Base-by-base conservation (phyloP, 2,888 invertebrate genomes). In the Sipunculus nudus region DNA sequence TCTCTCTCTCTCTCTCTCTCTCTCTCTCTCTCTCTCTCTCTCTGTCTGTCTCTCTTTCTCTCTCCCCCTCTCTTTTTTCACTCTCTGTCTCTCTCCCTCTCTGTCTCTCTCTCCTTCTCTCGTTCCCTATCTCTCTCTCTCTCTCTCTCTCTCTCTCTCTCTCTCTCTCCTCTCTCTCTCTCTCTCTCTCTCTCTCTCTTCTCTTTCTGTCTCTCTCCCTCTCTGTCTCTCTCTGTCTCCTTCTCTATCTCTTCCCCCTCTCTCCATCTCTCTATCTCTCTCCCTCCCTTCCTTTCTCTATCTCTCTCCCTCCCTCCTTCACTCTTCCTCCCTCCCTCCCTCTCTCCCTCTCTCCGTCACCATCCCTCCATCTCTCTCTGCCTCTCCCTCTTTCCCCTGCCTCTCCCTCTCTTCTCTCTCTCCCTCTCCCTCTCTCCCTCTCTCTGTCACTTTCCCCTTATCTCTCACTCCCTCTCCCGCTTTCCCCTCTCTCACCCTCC, bases 21-120 rank as follows among this genome's bases (percentile, higher is more conserved):
- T 46, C 46, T 4, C 46, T 46, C 46, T 23, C 46, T 46, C 46
- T 13, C 46, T 26, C 46, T 23, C 46, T 46, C 46, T 23, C 2
- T 46, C 46, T 23, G 23, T 46, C 46, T 25, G 0, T 1, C 46
- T 23, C 19, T n/a, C 2, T 23, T 13, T n/a, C 46, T 23, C 19
- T n/a, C 1, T 25, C 2, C 16, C 46, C 28, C 19, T n/a, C 46
- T 2, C 19, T n/a, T 25, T 13, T 25, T n/a, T 25, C 19, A 21
- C 16, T 25, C 13, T 25, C 13, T 25, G 5, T 2, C 13, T 25
- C 2, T 25, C 13, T 25, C 19, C 46, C 16, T 23, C 19, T 23
- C 16, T 23, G 5, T 23, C 16, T 23, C 19, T 23, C 16, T 25
- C 10, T 8, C 46, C 28, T 8, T 10, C 46, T 23, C 10, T 10